Evolutionary conservation across 1,140 invertebrate species (phyloP).

Genomic region (Adelges cooleyi): DNA sequence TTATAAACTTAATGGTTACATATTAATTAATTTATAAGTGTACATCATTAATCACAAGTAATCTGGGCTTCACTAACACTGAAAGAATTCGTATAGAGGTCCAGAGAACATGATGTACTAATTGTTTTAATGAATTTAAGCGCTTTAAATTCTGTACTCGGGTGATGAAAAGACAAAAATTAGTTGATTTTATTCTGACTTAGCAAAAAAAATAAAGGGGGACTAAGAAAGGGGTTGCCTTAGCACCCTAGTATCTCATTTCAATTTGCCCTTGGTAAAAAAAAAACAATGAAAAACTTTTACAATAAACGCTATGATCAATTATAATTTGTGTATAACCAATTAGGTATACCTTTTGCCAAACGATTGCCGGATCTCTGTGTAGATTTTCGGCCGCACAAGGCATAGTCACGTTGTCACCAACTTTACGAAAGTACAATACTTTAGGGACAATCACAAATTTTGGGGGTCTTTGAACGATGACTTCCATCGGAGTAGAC

Average conservation of each 20-base stretch:
- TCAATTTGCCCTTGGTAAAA: not conserved
- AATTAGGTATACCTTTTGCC: constrained; percentile 86
- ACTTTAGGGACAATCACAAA: constrained; percentile 64
- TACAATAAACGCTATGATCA: not conserved
- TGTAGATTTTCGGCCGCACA: constrained; percentile 67
- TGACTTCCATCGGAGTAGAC: constrained; percentile 72
- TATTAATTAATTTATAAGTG: no score
- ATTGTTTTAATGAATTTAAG: no score
- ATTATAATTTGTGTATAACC: constrained; percentile 33
- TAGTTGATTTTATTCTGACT: no score
- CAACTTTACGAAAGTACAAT: constrained; percentile 68
- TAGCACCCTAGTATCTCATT: not conserved
- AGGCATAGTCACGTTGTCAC: constrained; percentile 66
- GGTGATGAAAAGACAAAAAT: no score
- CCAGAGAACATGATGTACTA: no score
- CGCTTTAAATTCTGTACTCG: no score
- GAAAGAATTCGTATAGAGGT: no score
- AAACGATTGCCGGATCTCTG: constrained; percentile 48
- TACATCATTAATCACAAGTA: no score
- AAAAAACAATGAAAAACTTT: not conserved
- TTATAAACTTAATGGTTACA: no score
- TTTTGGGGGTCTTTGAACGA: constrained; percentile 73
- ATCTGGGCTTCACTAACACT: no score
- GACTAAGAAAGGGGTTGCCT: no score
- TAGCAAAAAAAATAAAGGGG: no score